phyloP scores from a whole-genome alignment of 2,797 vertebrate species.

The Limosa lapponica region DNA sequence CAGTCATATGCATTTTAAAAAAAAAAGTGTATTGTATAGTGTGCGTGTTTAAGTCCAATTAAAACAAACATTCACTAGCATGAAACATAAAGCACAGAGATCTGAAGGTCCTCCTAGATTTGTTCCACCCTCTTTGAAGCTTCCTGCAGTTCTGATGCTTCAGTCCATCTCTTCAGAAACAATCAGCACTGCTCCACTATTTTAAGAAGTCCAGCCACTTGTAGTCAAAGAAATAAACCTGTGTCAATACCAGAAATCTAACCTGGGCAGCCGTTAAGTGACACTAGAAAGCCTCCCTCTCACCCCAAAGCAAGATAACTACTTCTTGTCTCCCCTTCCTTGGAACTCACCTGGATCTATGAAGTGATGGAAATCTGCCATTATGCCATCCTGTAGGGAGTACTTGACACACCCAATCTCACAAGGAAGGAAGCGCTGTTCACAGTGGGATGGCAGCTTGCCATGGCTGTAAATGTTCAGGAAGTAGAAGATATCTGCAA shows the following conservation, averaged over 20 bases:
- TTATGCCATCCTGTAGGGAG: constrained; percentile 76
- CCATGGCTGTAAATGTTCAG: constrained; percentile 83
- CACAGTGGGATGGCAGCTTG: constrained; percentile 75
- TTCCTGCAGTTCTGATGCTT: neutral
- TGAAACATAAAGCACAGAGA: neutral
- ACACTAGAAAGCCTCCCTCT: neutral
- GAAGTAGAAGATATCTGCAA: constrained; percentile 77
- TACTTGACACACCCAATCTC: constrained; percentile 83
- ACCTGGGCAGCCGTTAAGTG: neutral
- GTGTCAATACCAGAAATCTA: neutral
- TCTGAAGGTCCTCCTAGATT: neutral
- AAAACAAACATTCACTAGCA: neutral
- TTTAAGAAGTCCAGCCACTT: neutral
- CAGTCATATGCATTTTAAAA: neutral
- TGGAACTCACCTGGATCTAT: constrained; percentile 77
- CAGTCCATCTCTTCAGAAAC: neutral
- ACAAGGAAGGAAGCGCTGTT: constrained; percentile 82
- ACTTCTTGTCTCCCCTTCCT: neutral
- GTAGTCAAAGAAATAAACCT: neutral
- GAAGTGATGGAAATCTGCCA: constrained; percentile 79
- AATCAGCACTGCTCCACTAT: neutral
- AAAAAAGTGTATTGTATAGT: neutral
- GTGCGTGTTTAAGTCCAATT: neutral
- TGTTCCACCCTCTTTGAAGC: neutral
- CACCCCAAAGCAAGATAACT: neutral